Evolutionary conservation across 2,888 invertebrate genomes (phyloP).

Genomic region (Lycaena phlaeas): DNA sequence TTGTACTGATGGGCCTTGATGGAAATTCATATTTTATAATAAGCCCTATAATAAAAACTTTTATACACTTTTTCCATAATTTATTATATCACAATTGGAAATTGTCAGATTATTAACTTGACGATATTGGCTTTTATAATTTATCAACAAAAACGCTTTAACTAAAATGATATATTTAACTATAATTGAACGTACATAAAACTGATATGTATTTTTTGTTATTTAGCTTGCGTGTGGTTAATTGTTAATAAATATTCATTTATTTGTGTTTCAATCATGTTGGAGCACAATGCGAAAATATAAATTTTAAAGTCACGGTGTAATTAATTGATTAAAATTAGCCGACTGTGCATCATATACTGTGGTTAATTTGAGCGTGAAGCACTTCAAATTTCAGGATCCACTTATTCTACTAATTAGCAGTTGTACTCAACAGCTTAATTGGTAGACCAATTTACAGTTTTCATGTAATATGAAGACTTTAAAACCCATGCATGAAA

Average conservation of each 20-base stretch:
- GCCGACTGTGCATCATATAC: background rate
- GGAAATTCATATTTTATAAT: too few relatives aligned
- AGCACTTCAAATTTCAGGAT: constrained; percentile 6
- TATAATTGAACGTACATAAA: background rate
- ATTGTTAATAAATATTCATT: too few relatives aligned
- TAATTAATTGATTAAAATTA: background rate
- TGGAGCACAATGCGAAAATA: too few relatives aligned
- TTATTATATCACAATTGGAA: too few relatives aligned
- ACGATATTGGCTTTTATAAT: background rate
- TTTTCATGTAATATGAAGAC: background rate
- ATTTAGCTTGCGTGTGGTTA: too few relatives aligned
- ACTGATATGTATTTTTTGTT: too few relatives aligned
- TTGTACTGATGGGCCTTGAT: too few relatives aligned
- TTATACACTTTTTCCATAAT: too few relatives aligned
- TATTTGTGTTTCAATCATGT: too few relatives aligned
- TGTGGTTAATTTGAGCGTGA: background rate
- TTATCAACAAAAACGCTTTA: background rate
- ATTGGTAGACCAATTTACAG: background rate
- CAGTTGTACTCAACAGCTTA: background rate
- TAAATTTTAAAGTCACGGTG: too few relatives aligned
- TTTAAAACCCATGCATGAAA: too few relatives aligned
- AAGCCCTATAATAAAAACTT: too few relatives aligned
- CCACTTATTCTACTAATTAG: constrained; percentile 6
- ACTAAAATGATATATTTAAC: background rate
- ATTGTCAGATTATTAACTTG: constrained; percentile 1